Percentiles rank a stretch among this genome's conserved stretches.
Conservation (phyloP, 2,888 invertebrate species). For the Nomada ruficornis region DNA sequence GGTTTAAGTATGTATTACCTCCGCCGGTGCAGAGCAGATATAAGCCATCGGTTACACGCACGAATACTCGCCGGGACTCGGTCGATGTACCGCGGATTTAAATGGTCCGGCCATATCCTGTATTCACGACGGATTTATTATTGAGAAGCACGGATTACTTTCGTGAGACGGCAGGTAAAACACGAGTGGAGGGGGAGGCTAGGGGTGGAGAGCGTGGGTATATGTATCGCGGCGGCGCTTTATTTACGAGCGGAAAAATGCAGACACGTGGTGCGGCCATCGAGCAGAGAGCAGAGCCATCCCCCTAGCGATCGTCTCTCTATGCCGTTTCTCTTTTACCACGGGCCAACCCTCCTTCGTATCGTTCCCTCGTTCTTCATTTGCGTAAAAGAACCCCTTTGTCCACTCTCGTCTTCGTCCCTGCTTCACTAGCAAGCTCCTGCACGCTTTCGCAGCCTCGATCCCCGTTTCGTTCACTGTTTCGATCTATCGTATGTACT, state of each 20-base stretch:
- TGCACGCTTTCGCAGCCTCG: slow-evolving; percentile 15
- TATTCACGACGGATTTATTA: slow-evolving; percentile 77
- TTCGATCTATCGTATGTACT: neutral
- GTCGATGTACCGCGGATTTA: slow-evolving; percentile 60
- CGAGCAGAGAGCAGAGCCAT: slow-evolving; percentile 37
- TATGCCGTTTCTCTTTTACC: slow-evolving; percentile 73
- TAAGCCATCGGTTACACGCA: slow-evolving; percentile 59
- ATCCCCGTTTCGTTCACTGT: neutral
- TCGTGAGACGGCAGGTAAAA: slow-evolving; percentile 54
- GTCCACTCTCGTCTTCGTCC: slow-evolving; percentile 71
- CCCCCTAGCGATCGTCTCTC: slow-evolving; percentile 51
- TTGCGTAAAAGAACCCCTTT: slow-evolving; percentile 74
- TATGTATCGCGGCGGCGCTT: slow-evolving; percentile 51
- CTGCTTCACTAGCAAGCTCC: slow-evolving; percentile 64
- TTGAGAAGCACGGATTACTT: slow-evolving; percentile 75
- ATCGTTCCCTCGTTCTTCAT: slow-evolving; percentile 73
- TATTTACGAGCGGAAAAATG: slow-evolving; percentile 73
- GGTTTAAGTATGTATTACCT: slow-evolving; percentile 61
- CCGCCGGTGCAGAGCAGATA: slow-evolving; percentile 25
- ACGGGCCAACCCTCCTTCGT: slow-evolving; percentile 53
- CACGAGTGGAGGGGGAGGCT: too few species aligned
- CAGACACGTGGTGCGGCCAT: slow-evolving; percentile 64
- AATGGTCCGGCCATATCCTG: slow-evolving; percentile 53
- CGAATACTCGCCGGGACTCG: slow-evolving; percentile 43
- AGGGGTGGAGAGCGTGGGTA: slow-evolving; percentile 3